phyloP scores from a whole-genome alignment of 2,888 invertebrate genomes.

The Atherix ibis region DNA sequence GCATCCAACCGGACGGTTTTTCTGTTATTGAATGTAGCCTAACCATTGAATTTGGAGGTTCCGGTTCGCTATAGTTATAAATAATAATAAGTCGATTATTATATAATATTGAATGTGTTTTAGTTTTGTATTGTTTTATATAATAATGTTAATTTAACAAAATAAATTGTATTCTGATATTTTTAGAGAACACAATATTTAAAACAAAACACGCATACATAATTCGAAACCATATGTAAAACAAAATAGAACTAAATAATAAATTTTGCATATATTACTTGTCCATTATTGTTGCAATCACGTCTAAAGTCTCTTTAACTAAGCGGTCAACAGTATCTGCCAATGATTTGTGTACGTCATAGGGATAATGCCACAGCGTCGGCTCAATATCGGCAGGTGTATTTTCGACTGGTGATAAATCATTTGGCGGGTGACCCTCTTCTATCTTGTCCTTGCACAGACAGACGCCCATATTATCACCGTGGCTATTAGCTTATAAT shows the following conservation, averaged over 20 bases:
- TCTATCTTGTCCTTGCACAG: conserved; percentile 52
- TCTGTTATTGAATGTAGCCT: conserved; percentile 75
- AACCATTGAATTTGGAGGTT: conserved; percentile 70
- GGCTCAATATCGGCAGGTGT: conserved; percentile 12
- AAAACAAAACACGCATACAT: not conserved
- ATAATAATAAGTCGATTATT: conserved; percentile 1
- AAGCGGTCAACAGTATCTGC: conserved; percentile 49
- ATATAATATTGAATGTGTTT: no score
- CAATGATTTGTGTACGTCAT: conserved; percentile 20
- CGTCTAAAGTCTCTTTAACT: conserved; percentile 61
- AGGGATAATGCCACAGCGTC: conserved; percentile 16
- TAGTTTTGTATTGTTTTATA: no score
- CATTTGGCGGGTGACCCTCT: conserved; percentile 24
- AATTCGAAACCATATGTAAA: not conserved
- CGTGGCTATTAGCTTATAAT: conserved; percentile 9
- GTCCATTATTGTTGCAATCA: conserved; percentile 70
- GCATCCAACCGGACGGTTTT: conserved; percentile 81
- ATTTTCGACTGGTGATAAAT: conserved; percentile 5
- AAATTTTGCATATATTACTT: no score
- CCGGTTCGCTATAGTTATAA: conserved; percentile 70
- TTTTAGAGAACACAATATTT: no score
- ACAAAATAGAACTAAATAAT: conserved; percentile 29
- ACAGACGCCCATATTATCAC: conserved; percentile 64
- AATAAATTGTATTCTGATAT: no score
- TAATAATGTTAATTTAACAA: no score